phyloP scores from a whole-genome alignment of 2,113 vertebrate species.

The Gavia stellata region DNA sequence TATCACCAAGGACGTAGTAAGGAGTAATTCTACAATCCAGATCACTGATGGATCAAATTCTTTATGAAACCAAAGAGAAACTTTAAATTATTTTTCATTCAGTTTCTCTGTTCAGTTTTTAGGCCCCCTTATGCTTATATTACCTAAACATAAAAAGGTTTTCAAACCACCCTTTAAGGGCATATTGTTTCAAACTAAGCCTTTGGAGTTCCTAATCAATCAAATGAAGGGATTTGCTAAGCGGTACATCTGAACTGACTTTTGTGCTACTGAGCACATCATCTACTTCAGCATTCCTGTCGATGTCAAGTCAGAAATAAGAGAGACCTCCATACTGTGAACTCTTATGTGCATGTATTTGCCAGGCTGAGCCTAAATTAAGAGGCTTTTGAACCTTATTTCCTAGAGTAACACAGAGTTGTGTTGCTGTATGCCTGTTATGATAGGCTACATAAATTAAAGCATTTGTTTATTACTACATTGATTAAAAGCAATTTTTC shows the following conservation, averaged over 20 bases:
- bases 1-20: not conserved
- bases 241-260: not conserved
- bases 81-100: not conserved
- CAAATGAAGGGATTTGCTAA: not conserved
- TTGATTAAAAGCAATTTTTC: not conserved
- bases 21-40: not conserved
- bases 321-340: not conserved
- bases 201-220: not conserved
- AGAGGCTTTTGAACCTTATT: not conserved
- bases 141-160: not conserved
- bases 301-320: not conserved
- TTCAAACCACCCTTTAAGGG: not conserved
- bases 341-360: not conserved
- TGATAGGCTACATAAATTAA: not conserved
- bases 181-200: not conserved
- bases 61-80: not conserved
- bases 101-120: not conserved
- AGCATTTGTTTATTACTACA: not conserved
- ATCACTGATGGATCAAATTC: not conserved
- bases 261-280: accelerated
- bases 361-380: not conserved
- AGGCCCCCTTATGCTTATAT: not conserved
- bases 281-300: not conserved
- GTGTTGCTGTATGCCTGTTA: not conserved
- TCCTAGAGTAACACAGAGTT: not conserved